Percentiles rank a stretch among this genome's conserved stretches.
Conservation (phyloP, 53 echinoderm and acorn worm genomes). For the Glandiceps talaboti region DNA sequence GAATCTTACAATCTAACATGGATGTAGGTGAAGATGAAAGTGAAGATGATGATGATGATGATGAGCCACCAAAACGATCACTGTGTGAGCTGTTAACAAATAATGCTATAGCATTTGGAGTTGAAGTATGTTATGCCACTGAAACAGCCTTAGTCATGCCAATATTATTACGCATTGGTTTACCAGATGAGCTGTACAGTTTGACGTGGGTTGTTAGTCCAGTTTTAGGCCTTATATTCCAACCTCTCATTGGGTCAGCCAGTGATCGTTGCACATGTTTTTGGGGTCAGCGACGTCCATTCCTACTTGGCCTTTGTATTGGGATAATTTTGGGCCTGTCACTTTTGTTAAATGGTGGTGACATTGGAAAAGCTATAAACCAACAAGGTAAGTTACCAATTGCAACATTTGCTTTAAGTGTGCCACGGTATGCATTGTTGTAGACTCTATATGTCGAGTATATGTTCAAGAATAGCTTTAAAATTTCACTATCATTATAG, state of each 20-base stretch:
- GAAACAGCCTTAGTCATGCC: conserved; percentile 89
- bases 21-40: background rate
- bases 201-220: conserved; percentile 71
- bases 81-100: conserved; percentile 59
- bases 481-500: no score
- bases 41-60: background rate
- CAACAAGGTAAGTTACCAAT: no score
- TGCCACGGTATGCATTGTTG: no score
- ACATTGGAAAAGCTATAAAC: conserved; percentile 36
- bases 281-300: conserved; percentile 79
- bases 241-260: conserved; percentile 60
- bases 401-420: no score
- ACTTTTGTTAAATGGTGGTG: conserved; percentile 64
- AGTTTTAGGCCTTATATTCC: conserved; percentile 63
- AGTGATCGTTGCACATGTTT: conserved; percentile 61
- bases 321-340: conserved; percentile 67
- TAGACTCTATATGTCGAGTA: no score
- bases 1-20: background rate
- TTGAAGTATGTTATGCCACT: conserved; percentile 77
- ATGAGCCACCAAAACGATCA: background rate
- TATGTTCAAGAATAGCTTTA: no score
- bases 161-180: conserved; percentile 58
- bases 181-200: conserved; percentile 62
- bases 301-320: conserved; percentile 48
- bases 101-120: conserved; percentile 57